Base-by-base conservation (phyloP, 2,888 invertebrate genomes). In the Caenorhabditis panamensis region DNA sequence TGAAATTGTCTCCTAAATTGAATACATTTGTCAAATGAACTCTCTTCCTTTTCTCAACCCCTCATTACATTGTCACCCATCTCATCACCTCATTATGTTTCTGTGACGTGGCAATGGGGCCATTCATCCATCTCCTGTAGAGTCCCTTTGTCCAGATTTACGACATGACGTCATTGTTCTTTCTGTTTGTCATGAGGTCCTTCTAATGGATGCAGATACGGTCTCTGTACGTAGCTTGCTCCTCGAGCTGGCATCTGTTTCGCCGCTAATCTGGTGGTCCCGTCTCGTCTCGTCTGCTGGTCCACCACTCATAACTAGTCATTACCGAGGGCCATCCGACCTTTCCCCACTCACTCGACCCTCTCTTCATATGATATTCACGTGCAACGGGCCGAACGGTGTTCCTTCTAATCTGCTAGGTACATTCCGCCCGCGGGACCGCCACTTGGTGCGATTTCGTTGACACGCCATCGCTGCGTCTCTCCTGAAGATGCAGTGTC, bases 401-500 rank as follows among this genome's bases (percentile, higher is more conserved):
- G 59, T 16, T 28, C n/a, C 16, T n/a, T 53, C 22, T 53, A 53
- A 53, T 53, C 53, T 26, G 22, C 24, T 26, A 22, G 26, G 53
- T 54, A 28, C 54, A 54, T 54, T 54, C 54, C 54, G 24, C 26
- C 54, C 26, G 26, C 1, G 5, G 31, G 31, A n/a, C 26, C 53
- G 54, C 26, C 54, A 28, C 54, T 54, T 28, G 54, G 54, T 54
- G 9, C 18, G 24, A 59, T 59, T 59, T 59, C 59, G 59, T 59
- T 59, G 59, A 59, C 59, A 59, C 36, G 58, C n/a, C 22, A 31
- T 6, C n/a, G n/a, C 59, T 59, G 59, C 41, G 59, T 59, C 59
- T 59, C 59, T 16, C 13, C 22, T 5, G 0, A 1, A 8, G 9
- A 22, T 24, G 13, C 59, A 41, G 41, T 59, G 18, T 44, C 41